Percentiles rank a stretch among this genome's conserved stretches.
Conservation (phyloP, 2,888 invertebrate genomes). For the Brachyopa scutellaris region DNA sequence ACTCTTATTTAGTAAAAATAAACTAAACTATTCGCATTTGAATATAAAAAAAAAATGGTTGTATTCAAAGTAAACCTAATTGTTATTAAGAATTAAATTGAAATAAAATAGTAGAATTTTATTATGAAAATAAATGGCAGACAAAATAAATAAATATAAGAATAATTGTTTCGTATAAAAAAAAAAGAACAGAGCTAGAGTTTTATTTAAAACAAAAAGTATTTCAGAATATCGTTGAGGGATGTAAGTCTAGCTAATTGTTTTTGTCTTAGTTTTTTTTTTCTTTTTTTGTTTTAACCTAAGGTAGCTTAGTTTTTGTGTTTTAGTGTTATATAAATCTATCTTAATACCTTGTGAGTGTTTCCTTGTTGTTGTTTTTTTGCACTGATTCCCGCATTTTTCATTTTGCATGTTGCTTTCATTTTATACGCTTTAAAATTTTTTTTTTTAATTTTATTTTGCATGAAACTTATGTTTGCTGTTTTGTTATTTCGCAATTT, state of each 20-base stretch:
- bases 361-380: neutral
- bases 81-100: constrained; percentile 45
- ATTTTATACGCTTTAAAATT: too few species aligned
- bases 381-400: neutral
- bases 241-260: constrained; percentile 31
- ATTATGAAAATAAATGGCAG: constrained; percentile 48
- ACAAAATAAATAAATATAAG: constrained; percentile 40
- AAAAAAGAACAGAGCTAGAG: constrained; percentile 11
- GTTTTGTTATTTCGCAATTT: constrained; percentile 20
- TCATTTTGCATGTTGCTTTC: constrained; percentile 51
- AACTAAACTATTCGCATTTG: constrained; percentile 23
- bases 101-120: constrained; percentile 39
- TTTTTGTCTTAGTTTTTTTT: constrained; percentile 4
- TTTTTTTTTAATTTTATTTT: neutral
- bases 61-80: constrained; percentile 55
- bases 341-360: too few species aligned
- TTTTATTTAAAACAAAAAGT: constrained; percentile 18
- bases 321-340: neutral
- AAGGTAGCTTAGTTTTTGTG: neutral
- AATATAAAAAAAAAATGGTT: constrained; percentile 55
- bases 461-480: neutral
- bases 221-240: constrained; percentile 10
- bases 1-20: constrained; percentile 22
- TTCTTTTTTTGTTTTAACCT: neutral
- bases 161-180: constrained; percentile 37